Evolutionary conservation across 2,888 invertebrate genomes (phyloP), one percentile per base, ranked within the genome.

Genomic region (Psococerastis gibbosa): DNA sequence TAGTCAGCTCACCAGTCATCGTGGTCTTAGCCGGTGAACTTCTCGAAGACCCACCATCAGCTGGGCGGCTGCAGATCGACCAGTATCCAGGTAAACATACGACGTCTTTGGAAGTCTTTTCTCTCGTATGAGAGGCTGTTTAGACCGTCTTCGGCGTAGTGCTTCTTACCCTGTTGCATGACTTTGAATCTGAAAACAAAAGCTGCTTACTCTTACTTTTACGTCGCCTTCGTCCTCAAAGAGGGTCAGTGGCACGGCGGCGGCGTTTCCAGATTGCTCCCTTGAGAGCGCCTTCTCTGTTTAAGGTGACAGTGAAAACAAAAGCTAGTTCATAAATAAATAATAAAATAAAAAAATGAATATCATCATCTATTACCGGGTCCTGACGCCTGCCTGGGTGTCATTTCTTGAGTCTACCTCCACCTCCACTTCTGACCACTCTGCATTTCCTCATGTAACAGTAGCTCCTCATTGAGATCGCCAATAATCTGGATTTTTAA

Each of bases 91-190:
- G 88, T 88, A 66, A 82, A 88, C 4, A 87, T 65, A 52, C 78
- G 74, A 50, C 73, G 72, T 47, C 75, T 70, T 49, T 73, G 70
- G 41, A 75, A 68, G 51, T 75, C 70, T 45, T 76, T 65, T 44
- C 81, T 57, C 52, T 75, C 73, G 63, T 92, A 92, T 52, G 78
- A 73, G 41, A 91, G 71, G 52, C 78, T 87, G 55, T 78, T 85
- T 42, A 92, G 67, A 5, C 94, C 94, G 57, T 94, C 92, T 50
- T 76, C 77, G 50, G 76, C 73, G 62, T 78, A 87, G 53, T 81
- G 73, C 57, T 80, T 80, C 51, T 78, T 78, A 13, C 89, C 89
- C 51, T 78, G 78, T 48, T 80, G 80, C 43, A 94, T 67, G 51
- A 83, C 73, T 58, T 89, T 83, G 56, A 81, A 85, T 56, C 91